Conservation (phyloP, 2,888 invertebrate genomes). For the Polylopha cassiicola region DNA sequence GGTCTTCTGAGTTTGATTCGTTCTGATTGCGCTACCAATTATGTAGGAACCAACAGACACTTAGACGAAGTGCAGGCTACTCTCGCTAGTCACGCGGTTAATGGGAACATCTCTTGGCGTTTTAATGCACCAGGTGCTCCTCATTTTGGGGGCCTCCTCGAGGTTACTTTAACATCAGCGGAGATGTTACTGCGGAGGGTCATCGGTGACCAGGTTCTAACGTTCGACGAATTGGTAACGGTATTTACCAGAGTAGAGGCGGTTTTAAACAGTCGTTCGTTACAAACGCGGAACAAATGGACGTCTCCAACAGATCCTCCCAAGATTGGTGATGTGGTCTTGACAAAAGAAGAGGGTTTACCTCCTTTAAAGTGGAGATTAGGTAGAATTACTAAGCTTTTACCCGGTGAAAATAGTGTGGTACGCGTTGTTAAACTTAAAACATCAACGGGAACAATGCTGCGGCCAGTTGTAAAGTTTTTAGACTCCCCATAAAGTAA, state of each 20-base stretch:
- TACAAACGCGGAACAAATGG: not conserved
- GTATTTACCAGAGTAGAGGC: conserved; percentile 2
- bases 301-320: not conserved
- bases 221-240: conserved; percentile 8
- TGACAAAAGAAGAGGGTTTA: not conserved
- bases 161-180: conserved; percentile 6
- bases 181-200: conserved; percentile 2
- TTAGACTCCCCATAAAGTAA: not conserved
- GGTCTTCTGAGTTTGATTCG: conserved; percentile 2
- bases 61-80: not conserved
- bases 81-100: not conserved
- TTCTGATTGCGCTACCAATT: not conserved
- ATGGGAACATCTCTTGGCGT: not conserved
- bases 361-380: not conserved
- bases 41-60: not conserved
- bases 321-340: not conserved
- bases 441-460: not conserved
- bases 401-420: not conserved
- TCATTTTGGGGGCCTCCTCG: conserved; percentile 9
- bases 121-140: conserved; percentile 3
- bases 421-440: not conserved
- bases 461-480: conserved; percentile 1
- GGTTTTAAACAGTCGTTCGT: conserved; percentile 4
- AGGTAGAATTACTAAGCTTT: not conserved
- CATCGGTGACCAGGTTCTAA: conserved; percentile 5